Base-by-base conservation (phyloP, 2,888 invertebrate species). In the Polia nebulosa region DNA sequence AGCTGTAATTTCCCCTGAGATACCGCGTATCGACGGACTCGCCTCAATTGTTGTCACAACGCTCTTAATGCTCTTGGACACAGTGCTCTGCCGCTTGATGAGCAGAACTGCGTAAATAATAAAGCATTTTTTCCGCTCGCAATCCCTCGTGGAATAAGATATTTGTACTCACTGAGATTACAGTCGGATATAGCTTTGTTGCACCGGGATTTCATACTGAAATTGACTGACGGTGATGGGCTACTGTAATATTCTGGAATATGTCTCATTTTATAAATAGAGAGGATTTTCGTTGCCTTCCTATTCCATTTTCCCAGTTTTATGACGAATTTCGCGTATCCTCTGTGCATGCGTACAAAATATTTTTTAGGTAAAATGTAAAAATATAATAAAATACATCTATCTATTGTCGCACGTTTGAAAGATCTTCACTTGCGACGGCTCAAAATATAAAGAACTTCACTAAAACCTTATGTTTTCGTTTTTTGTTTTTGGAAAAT, bases 1-100 rank as follows among this genome's bases (percentile, higher is more conserved):
- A 86, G 71, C 84, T 76, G 87, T 91, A 90, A 91, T 92, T 92
- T 91, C 92, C 92, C 92, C 61, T 39, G 91, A 91, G 91, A 88
- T 84, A 83, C 65, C 58, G 57, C 82, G 85, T 90, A 92, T 92
- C 89, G 92, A 90, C 91, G 83, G 85, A 80, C 85, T 78, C 78
- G 85, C 82, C 83, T 86, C 85, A 83, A 86, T 85, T 87, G 88
- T 87, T 85, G 87, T 85, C 84, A 82, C 75, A 81, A 56, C 39
- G 62, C 67, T 69, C 64, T 65, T 69, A 78, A 79, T 80, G 76
- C 44, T 67, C 52, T 58, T 58, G 80, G 75, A 81, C 84, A 83
- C 73, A 82, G 58, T 49, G 82, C 57, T 60, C 27, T 29, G 20
- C 41, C 49, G 75, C 58, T 72, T 82, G 76, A 76, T 78, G 61